These are phyloP conservation scores for Aphidius colemani DNA, from an alignment of 2,888 invertebrate species.

Conservation along the genomic window DNA sequence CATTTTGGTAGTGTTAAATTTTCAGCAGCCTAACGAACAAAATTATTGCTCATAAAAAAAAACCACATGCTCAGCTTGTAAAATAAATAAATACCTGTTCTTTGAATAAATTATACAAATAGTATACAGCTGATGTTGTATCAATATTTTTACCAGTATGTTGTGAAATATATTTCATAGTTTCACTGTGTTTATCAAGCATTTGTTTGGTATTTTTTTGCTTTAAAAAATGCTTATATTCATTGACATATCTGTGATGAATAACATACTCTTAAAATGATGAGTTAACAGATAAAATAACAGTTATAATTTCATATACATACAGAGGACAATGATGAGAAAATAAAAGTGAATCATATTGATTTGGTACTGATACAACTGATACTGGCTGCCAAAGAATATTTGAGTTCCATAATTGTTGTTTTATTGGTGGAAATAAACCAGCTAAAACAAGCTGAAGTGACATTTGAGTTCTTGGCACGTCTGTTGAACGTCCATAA, in stretches of 20 bases:
- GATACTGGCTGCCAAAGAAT: slow-evolving; percentile 65
- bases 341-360: slow-evolving; percentile 53
- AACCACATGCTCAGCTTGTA: too few species aligned
- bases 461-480: slow-evolving; percentile 65
- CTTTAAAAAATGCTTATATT: slow-evolving; percentile 42
- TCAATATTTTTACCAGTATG: slow-evolving; percentile 53
- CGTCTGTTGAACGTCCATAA: slow-evolving; percentile 60
- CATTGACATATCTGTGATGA: slow-evolving; percentile 45
- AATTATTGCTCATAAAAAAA: neutral
- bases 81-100: slow-evolving; percentile 50
- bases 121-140: slow-evolving; percentile 49
- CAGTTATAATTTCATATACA: slow-evolving; percentile 27
- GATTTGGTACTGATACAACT: slow-evolving; percentile 60
- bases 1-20: slow-evolving; percentile 59
- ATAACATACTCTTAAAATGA: too few species aligned
- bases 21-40: slow-evolving; percentile 42
- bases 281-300: neutral
- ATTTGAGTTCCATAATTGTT: slow-evolving; percentile 57
- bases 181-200: slow-evolving; percentile 51
- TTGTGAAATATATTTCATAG: slow-evolving; percentile 57
- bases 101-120: slow-evolving; percentile 56
- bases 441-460: slow-evolving; percentile 63
- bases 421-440: slow-evolving; percentile 60
- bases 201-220: slow-evolving; percentile 45
- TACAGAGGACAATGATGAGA: slow-evolving; percentile 48